Evolutionary conservation across 1,140 invertebrate genomes (phyloP).

Genomic region (Babylonia areolata): DNA sequence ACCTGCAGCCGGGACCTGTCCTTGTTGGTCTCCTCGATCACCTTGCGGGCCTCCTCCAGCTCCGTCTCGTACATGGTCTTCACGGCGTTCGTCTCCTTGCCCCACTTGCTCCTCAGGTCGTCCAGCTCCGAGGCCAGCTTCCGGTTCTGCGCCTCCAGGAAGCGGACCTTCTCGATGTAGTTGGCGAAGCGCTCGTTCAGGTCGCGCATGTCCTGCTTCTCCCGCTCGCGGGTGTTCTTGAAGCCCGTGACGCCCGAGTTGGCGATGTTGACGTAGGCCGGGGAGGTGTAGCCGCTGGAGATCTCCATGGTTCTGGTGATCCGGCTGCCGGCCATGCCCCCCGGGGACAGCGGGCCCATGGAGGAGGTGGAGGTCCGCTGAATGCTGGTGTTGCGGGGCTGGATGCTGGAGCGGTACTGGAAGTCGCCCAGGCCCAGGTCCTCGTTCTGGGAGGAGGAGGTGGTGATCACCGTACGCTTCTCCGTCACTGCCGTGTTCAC

Average conservation of each 20-base stretch:
- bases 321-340: constrained; percentile 20
- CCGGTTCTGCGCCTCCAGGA: constrained; percentile 78
- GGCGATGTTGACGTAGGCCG: constrained; percentile 47
- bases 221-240: constrained; percentile 73
- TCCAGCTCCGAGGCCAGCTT: constrained; percentile 76
- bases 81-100: constrained; percentile 76
- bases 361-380: constrained; percentile 19
- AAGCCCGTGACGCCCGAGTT: constrained; percentile 70
- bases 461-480: constrained; percentile 66
- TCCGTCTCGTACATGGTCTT: constrained; percentile 78
- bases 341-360: constrained; percentile 33
- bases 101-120: constrained; percentile 75
- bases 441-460: constrained; percentile 47
- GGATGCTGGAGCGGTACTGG: constrained; percentile 63
- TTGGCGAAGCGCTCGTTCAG: constrained; percentile 77
- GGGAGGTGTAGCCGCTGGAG: constrained; percentile 38
- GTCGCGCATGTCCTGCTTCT: constrained; percentile 77
- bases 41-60: constrained; percentile 70
- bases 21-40: constrained; percentile 73
- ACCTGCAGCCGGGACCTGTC: constrained; percentile 70
- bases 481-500: constrained; percentile 55
- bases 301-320: constrained; percentile 46
- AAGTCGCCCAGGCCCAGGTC: constrained; percentile 35
- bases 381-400: constrained; percentile 33
- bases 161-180: constrained; percentile 78